phyloP scores from a whole-genome alignment of 53 echinoderm and acorn worm genomes.

The Antedon mediterranea region DNA sequence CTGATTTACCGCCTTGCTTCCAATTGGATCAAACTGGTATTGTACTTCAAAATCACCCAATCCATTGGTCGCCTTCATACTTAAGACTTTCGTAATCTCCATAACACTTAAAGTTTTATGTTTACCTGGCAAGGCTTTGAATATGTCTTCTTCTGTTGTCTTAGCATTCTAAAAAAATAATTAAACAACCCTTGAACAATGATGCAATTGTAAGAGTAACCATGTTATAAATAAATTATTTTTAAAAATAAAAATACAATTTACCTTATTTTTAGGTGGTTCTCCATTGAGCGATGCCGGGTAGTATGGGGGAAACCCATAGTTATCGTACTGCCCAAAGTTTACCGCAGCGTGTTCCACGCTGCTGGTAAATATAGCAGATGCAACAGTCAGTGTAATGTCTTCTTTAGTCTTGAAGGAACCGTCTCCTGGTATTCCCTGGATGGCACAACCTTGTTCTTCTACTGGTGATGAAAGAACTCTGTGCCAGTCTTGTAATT shows the following conservation, averaged over 20 bases:
- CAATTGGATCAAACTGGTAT: constrained; percentile 49
- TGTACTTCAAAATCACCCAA: constrained; percentile 79
- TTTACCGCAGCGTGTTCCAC: constrained; percentile 10
- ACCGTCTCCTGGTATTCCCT: neutral
- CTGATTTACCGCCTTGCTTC: constrained; percentile 36
- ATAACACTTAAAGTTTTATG: constrained; percentile 54
- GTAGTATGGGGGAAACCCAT: too few species aligned
- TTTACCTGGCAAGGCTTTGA: constrained; percentile 42
- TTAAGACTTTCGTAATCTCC: constrained; percentile 60
- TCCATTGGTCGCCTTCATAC: constrained; percentile 68
- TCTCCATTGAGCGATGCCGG: neutral
- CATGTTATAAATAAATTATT: too few species aligned
- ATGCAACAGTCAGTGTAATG: neutral
- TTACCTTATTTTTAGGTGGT: constrained; percentile 11
- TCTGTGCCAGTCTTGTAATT: constrained; percentile 51
- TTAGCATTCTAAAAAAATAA: too few species aligned
- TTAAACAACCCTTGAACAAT: too few species aligned
- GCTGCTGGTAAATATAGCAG: constrained; percentile 8
- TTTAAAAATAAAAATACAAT: too few species aligned
- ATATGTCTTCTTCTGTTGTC: constrained; percentile 42
- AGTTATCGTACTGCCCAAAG: constrained; percentile 7
- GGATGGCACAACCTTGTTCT: constrained; percentile 26
- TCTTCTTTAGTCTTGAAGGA: neutral
- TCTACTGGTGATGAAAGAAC: neutral
- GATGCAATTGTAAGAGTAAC: too few species aligned